Percentiles rank a stretch among this genome's conserved stretches.
Conservation (phyloP, 2,888 invertebrate species). For the Rugalucina vietnamica region DNA sequence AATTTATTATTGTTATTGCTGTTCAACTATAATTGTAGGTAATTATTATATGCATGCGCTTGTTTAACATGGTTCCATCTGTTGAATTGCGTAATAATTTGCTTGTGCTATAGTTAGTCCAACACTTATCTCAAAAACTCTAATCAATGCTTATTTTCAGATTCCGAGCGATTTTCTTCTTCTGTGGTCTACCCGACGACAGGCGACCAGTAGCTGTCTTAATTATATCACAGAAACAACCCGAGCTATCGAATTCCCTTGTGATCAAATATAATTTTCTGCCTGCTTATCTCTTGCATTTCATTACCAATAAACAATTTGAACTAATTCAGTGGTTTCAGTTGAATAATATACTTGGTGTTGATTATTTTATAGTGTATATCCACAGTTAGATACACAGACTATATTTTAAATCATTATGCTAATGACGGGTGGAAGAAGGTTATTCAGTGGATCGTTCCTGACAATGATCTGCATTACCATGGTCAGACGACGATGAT, state of each 20-base stretch:
- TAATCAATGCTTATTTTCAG: too few relatives aligned
- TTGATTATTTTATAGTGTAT: slow-evolving; percentile 31
- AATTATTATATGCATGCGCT: too few relatives aligned
- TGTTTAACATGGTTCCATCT: too few relatives aligned
- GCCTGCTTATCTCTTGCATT: slow-evolving; percentile 37
- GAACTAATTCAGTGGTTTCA: slow-evolving; percentile 47
- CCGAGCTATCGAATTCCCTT: slow-evolving; percentile 24
- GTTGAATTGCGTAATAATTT: too few relatives aligned
- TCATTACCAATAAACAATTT: slow-evolving; percentile 29
- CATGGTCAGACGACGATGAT: slow-evolving; percentile 34
- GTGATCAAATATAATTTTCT: slow-evolving; percentile 31
- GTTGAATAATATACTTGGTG: slow-evolving; percentile 37
- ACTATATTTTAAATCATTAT: slow-evolving; percentile 42
- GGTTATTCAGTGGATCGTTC: slow-evolving; percentile 35
- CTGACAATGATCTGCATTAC: slow-evolving; percentile 30
- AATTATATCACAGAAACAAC: slow-evolving; percentile 13
- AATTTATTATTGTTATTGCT: too few relatives aligned
- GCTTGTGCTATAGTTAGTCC: too few relatives aligned
- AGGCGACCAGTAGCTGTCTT: slow-evolving; percentile 14
- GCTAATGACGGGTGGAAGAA: slow-evolving; percentile 34
- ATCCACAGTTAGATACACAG: slow-evolving; percentile 28
- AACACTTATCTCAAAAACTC: too few relatives aligned
- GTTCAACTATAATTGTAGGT: too few relatives aligned
- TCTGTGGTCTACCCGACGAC: slow-evolving; percentile 38
- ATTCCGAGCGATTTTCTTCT: slow-evolving; percentile 29